Evolutionary conservation across 2,797 vertebrate genomes (phyloP), one percentile per base, ranked within the genome.

Genomic region (Thamnophis elegans): DNA sequence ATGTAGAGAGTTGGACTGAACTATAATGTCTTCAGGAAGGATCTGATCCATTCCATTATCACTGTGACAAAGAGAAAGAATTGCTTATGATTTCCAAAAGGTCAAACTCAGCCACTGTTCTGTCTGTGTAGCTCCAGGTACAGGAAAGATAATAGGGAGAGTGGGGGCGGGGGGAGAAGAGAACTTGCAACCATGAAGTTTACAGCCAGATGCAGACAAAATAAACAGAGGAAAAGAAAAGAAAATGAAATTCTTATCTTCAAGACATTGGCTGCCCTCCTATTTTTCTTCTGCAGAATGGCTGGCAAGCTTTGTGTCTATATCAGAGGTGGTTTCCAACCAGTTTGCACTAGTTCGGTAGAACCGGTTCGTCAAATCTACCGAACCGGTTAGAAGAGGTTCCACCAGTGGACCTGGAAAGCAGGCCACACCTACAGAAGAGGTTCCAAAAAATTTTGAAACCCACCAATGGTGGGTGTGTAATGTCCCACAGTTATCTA

Each of bases 1-100:
- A 96, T 95, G 95, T 96, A 97, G 96, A 97, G 96, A 97, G 97
- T 97, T 98, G 97, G 97, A 97, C 97, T 98, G 97, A 96, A 97
- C 97, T 97, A 97, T 96, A 97, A 96, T 96, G 96, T 97, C 97
- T 97, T 96, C 96, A 96, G 96, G 96, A 97, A 97, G 95, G 97
- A 97, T 97, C 97, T 96, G 97, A 97, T 97, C 96, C 96, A 94
- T 98, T 97, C 96, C 96, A 97, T 97, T 98, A 97, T 97, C 85
- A 0, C 92, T 93, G 91, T 96, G 96, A 98, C 97, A 98, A 97
- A 98, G 96, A 97, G 97, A 97, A 98, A 97, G 96, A 94, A 97
- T 96, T 97, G 94, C 91, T 97, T 97, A 96, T 96, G 96, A 97
- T 97, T 97, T 97, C 95, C 95, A 94, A 98, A 98, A 98, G 98